Evolutionary conservation across 2,888 invertebrate species (phyloP).

Genomic region (Elaeidobius kamerunicus): DNA sequence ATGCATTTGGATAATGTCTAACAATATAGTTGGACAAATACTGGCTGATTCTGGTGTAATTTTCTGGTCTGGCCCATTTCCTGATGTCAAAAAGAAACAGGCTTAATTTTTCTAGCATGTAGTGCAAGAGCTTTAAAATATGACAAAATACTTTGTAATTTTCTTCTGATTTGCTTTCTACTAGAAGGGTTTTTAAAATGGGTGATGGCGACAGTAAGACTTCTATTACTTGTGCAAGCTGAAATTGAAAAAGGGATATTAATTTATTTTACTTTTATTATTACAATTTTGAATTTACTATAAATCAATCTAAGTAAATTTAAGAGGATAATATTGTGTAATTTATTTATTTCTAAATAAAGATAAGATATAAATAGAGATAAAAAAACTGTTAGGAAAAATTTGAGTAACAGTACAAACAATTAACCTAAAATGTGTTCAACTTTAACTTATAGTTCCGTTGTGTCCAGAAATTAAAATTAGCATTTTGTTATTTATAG

Average conservation of each 20-base stretch:
- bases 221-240: constrained; percentile 43
- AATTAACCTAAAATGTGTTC: not conserved
- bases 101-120: constrained; percentile 37
- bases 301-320: not conserved
- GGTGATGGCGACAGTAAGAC: constrained; percentile 41
- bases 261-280: not conserved
- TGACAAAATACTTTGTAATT: constrained; percentile 49
- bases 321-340: too few relatives aligned
- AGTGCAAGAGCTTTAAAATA: constrained; percentile 43
- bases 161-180: constrained; percentile 35
- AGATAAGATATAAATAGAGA: not conserved
- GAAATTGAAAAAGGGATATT: constrained; percentile 28
- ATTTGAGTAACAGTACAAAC: not conserved
- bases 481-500: too few relatives aligned
- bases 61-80: constrained; percentile 29
- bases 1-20: constrained; percentile 47
- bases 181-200: constrained; percentile 41
- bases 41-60: constrained; percentile 32
- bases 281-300: not conserved
- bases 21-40: constrained; percentile 36
- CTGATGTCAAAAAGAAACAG: constrained; percentile 31
- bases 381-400: not conserved
- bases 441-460: too few relatives aligned
- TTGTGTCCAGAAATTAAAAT: too few relatives aligned
- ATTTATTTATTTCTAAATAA: not conserved